Evolutionary conservation across 2,113 vertebrate genomes (phyloP).

Genomic region (Romanogobio albipinnatus): DNA sequence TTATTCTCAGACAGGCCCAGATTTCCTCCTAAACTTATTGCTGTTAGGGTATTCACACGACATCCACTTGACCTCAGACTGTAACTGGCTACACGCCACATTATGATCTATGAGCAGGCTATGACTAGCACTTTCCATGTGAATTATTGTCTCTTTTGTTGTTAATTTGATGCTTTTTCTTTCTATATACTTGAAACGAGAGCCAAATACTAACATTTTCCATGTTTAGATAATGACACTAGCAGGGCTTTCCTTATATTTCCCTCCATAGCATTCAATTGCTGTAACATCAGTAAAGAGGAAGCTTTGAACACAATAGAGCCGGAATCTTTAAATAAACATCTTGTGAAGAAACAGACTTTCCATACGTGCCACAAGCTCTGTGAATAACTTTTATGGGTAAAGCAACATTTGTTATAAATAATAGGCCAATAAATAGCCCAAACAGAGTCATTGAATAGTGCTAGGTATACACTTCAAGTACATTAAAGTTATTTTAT

Average conservation of each 20-base stretch:
- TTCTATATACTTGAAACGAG: not conserved
- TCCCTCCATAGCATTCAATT: not conserved
- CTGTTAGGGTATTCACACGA: not conserved
- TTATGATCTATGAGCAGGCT: not conserved
- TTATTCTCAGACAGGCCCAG: slow-evolving; percentile 14
- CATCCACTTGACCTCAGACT: not conserved
- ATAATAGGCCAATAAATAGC: no score
- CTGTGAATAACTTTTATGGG: not conserved
- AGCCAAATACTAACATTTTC: slow-evolving; percentile 29
- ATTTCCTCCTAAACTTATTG: slow-evolving; percentile 4
- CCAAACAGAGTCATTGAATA: no score
- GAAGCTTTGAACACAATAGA: slow-evolving; percentile 46
- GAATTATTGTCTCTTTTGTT: not conserved
- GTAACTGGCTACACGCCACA: not conserved
- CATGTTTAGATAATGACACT: slow-evolving; percentile 42
- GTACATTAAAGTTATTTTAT: no score
- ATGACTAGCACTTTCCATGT: not conserved
- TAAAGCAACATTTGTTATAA: not conserved
- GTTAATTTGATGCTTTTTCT: not conserved
- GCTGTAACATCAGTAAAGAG: slow-evolving; percentile 32
- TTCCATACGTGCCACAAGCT: not conserved
- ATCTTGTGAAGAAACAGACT: not conserved
- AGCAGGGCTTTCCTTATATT: slow-evolving; percentile 36
- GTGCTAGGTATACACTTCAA: no score
- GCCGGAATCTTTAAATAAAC: slow-evolving; percentile 21